Conservation (phyloP, 2,888 invertebrate species). For the Aphidoletes aphidimyza region DNA sequence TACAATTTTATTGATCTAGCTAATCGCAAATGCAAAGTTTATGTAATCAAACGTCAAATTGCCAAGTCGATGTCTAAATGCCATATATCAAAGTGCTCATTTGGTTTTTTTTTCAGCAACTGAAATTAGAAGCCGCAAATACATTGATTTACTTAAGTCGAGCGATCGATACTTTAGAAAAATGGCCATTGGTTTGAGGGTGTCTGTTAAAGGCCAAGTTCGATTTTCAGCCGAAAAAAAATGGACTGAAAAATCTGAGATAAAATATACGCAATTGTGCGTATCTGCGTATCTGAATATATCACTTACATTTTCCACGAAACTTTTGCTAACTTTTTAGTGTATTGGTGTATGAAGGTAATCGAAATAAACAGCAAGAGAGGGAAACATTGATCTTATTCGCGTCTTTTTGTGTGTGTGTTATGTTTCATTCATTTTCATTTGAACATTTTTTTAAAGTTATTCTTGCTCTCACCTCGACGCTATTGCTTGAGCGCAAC, state of each 20-base stretch:
- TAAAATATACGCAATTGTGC: not conserved
- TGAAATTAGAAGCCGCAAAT: too few relatives aligned
- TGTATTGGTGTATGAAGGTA: not conserved
- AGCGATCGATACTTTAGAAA: too few relatives aligned
- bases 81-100: too few relatives aligned
- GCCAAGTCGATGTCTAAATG: too few relatives aligned
- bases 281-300: too few relatives aligned
- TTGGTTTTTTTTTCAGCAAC: too few relatives aligned
- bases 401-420: not conserved
- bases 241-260: not conserved
- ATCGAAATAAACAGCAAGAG: not conserved
- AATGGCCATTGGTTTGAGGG: not conserved
- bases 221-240: not conserved
- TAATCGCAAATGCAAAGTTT: too few relatives aligned
- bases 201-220: not conserved
- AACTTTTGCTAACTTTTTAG: slow-evolving; percentile 13
- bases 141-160: too few relatives aligned
- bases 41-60: too few relatives aligned
- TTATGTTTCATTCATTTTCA: not conserved
- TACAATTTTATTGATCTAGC: too few relatives aligned
- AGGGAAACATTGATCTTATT: not conserved
- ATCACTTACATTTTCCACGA: slow-evolving; percentile 3
- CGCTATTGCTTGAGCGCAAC: not conserved
- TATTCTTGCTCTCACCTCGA: too few relatives aligned
- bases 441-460: not conserved